Base-by-base conservation (phyloP, 2,113 vertebrate species). In the Phaethornis superciliosus region DNA sequence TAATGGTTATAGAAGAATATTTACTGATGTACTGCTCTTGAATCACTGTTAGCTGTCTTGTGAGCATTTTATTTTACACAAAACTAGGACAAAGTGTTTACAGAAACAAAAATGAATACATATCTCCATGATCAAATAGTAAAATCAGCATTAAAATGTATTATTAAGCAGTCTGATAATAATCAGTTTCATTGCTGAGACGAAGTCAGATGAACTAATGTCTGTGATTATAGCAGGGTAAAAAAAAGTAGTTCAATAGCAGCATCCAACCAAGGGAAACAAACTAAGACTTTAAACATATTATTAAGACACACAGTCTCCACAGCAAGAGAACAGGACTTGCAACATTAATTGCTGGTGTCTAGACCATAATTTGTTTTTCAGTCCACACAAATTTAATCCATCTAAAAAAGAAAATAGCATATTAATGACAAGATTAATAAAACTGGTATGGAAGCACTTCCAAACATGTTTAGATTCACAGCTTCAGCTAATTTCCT, bases 141-240 rank as follows among this genome's bases (percentile, higher is more conserved):
- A 94, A 94, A 96, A 91, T 76, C 68, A 77, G 24, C 30, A 92
- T 91, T 96, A 96, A 85, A 72, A 62, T 75, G 69, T 91, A 54
- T 91, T 94, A 95, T 97, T 97, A 97, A 62, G 70, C n/a, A 86
- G 74, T 27, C 81, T 94, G 90, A 90, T 96, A 97, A 97, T 96
- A 84, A 96, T 74, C 52, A 84, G 81, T 87, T 95, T 94, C 74
- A 94, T 93, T 94, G 76, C 91, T 96, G 83, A 60, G 92, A 89
- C 91, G 79, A 94, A 89, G 77, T 94, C 87, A 90, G 30, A 64
- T 92, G 77, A 94, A 77, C 35, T 89, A 95, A 94, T 77, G 22
- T 33, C 62, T 95, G 40, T 92, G 59, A 96, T 96, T 94, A 88
- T 7, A 64, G 51, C 21, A 70, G 54, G 35, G 62, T 63, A 23